These are phyloP conservation scores for Tragelaphus eurycerus DNA, from an alignment of 2,797 vertebrate genomes.

Conservation along the genomic window DNA sequence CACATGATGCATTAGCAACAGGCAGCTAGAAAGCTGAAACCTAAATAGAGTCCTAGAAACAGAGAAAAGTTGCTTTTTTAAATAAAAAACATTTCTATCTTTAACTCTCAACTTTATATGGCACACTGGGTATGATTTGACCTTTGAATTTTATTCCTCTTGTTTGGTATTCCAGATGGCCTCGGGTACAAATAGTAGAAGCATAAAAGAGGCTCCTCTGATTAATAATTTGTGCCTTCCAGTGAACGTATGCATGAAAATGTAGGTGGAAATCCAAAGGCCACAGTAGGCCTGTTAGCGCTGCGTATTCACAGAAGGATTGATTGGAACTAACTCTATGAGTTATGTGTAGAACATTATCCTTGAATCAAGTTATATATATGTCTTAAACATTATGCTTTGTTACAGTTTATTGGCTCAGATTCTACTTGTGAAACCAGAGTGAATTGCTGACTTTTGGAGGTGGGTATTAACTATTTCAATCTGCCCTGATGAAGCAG, in stretches of 20 bases:
- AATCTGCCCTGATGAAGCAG: not conserved
- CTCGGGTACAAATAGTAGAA: conserved; percentile 6
- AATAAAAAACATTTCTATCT: not conserved
- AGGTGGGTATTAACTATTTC: not conserved
- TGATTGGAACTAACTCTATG: conserved; percentile 6
- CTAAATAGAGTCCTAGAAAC: not conserved
- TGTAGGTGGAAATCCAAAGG: conserved; percentile 37
- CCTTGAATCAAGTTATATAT: not conserved
- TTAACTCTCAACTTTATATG: not conserved
- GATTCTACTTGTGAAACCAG: conserved; percentile 1
- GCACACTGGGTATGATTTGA: not conserved
- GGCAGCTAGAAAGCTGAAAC: conserved; percentile 35
- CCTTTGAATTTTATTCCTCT: conserved; percentile 44
- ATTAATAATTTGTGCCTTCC: conserved; percentile 55
- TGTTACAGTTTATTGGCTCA: conserved; percentile 32
- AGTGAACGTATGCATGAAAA: not conserved
- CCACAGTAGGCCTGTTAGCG: conserved; percentile 39
- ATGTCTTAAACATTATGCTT: conserved; percentile 33
- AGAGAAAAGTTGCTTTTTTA: not conserved
- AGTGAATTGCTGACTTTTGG: conserved; percentile 22
- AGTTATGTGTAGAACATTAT: conserved; percentile 5
- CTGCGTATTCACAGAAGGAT: not conserved
- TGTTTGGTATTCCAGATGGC: conserved; percentile 31
- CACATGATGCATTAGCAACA: conserved; percentile 1
- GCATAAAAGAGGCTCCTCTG: not conserved